phyloP scores from a whole-genome alignment of 2,113 vertebrate species.

The Serinus canaria region DNA sequence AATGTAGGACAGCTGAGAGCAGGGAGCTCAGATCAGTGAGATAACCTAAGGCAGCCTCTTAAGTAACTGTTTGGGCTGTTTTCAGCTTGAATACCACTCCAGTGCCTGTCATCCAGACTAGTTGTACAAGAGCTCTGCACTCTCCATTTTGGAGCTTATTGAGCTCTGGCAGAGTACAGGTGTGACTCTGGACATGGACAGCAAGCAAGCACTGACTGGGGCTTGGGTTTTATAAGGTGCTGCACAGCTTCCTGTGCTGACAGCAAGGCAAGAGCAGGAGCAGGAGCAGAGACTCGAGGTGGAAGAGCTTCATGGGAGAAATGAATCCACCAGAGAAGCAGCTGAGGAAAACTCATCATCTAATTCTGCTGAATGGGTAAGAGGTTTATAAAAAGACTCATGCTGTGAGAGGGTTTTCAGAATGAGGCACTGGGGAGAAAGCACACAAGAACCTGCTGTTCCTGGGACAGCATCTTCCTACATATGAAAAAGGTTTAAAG shows the following conservation, averaged over 20 bases:
- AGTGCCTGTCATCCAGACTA: not conserved
- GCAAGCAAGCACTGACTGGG: not conserved
- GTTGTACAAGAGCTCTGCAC: not conserved
- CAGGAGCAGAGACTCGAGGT: not conserved
- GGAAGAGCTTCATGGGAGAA: not conserved
- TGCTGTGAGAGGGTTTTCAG: not conserved
- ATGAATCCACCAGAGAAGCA: not conserved
- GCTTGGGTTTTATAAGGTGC: not conserved
- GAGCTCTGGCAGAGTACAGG: not conserved
- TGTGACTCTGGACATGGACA: not conserved
- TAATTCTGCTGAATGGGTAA: slow-evolving; percentile 45
- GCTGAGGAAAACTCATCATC: not conserved
- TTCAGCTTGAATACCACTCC: not conserved
- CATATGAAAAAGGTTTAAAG: not conserved
- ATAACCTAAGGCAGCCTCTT: not conserved
- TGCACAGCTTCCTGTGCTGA: not conserved
- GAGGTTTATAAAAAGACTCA: not conserved
- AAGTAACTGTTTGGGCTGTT: not conserved
- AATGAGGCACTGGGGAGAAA: not conserved
- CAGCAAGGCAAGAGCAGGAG: not conserved
- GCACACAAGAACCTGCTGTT: not conserved
- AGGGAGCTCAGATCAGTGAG: not conserved
- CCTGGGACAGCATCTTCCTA: not conserved
- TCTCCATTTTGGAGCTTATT: not conserved
- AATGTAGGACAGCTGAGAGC: not conserved